Conservation (phyloP, 2,113 vertebrate species). For the Choloepus hoffmanni region DNA sequence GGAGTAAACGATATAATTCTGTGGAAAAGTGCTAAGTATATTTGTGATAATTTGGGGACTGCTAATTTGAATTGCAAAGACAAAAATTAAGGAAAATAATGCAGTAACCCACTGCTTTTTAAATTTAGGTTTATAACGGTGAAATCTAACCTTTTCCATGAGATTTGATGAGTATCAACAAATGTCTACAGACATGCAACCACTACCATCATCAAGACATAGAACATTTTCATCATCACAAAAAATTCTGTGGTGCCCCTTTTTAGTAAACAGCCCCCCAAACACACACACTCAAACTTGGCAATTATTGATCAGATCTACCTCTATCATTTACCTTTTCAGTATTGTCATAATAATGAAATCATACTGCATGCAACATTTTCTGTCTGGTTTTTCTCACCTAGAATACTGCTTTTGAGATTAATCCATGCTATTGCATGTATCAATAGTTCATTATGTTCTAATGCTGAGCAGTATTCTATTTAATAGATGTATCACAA, state of each 20-base stretch:
- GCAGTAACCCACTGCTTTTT: neutral
- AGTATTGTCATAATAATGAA: neutral
- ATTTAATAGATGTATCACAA: neutral
- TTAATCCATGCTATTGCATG: neutral
- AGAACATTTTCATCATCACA: neutral
- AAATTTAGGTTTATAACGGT: neutral
- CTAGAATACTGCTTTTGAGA: neutral
- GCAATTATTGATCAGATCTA: neutral
- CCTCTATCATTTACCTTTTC: neutral
- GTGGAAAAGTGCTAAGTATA: neutral
- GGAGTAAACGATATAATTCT: neutral
- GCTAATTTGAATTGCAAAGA: neutral
- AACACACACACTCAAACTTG: neutral
- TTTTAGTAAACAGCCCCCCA: neutral
- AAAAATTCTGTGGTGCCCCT: neutral
- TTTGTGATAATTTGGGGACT: neutral
- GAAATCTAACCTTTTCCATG: neutral
- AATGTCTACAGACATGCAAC: neutral
- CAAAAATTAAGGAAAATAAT: neutral
- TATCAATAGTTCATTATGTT: no score
- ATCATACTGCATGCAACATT: neutral
- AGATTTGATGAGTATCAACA: neutral
- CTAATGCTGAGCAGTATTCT: neutral
- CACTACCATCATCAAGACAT: neutral
- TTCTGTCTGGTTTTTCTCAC: neutral